Evolutionary conservation across 1,140 invertebrate genomes (phyloP).

Genomic region (Antheraea pernyi): DNA sequence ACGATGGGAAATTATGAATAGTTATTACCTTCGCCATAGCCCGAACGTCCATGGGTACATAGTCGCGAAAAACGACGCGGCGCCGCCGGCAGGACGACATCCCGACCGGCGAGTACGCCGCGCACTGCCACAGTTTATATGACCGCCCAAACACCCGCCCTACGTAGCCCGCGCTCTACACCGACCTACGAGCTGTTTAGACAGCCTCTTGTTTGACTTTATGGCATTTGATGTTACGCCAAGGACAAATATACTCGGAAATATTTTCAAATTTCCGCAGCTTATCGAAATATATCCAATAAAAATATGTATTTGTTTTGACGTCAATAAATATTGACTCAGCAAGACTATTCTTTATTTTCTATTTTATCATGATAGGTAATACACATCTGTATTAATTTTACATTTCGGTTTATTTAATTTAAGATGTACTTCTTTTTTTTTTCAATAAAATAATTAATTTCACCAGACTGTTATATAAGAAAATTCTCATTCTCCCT

Average conservation of each 20-base stretch:
- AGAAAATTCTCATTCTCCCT: neutral
- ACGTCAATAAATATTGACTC: neutral
- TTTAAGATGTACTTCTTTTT: no score
- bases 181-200: conserved; percentile 19
- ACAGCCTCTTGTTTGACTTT: conserved; percentile 25
- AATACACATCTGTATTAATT: no score
- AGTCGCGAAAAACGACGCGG: conserved; percentile 71
- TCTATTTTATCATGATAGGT: no score
- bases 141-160: conserved; percentile 17
- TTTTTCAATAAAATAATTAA: no score
- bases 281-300: neutral
- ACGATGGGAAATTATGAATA: neutral
- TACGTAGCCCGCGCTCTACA: conserved; percentile 18
- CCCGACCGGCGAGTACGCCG: conserved; percentile 48
- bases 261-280: conserved; percentile 21
- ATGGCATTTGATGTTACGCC: conserved; percentile 22
- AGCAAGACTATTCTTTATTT: neutral
- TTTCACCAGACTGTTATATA: no score
- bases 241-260: conserved; percentile 14
- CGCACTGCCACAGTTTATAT: conserved; percentile 33
- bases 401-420: no score
- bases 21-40: conserved; percentile 69
- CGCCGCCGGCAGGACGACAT: conserved; percentile 66
- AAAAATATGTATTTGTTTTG: neutral
- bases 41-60: conserved; percentile 68